Base-by-base conservation (phyloP, 2,888 invertebrate genomes). In the Bugulina stolonifera region DNA sequence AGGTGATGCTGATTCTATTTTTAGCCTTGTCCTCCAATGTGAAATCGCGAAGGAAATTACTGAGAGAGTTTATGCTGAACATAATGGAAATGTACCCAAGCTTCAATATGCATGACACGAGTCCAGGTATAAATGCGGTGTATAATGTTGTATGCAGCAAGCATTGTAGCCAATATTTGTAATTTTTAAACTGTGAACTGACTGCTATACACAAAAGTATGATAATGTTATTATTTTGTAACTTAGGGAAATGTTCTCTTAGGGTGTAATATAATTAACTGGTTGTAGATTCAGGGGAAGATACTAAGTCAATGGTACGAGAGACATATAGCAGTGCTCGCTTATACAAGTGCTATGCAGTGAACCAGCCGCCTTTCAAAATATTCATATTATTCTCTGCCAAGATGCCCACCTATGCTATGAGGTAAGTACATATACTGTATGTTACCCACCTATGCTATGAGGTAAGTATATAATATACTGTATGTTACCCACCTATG, bases 301-400 rank as follows among this genome's bases (percentile, higher is more conserved):
- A 43, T 5, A 10, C 43, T 10, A 43, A 18, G 43, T 43, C 43
- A 43, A 10, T 18, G 10, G 43, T 43, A 43, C 43, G 76, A 72
- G 82, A 81, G 73, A 79, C 81, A 0, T 82, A 81, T 75, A 75
- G 79, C 27, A 78, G 78, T 10, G 77, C 79, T n/a, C 79, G 80
- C 52, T 76, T 79, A 0, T 79, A 82, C 76, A 82, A 82, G 75
- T 81, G 80, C 73, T 81, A 81, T 52, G 81, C 82, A 43, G 75
- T 79, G 69, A 74, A 76, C 69, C 75, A 77, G 1, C 77, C 77
- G 0, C 76, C 76, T 1, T 75, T 79, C 71, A 81, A 81, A 75
- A 74, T 82, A 25, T 81, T 78, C 75, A 76, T 77, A 23, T 75
- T 82, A 27, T 82, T 77, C 72, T 76, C 76, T 34, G 72, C 77